Percentiles rank a stretch among this genome's conserved stretches.
Conservation (phyloP, 2,797 vertebrate genomes). For the Pangasius krempfi region DNA sequence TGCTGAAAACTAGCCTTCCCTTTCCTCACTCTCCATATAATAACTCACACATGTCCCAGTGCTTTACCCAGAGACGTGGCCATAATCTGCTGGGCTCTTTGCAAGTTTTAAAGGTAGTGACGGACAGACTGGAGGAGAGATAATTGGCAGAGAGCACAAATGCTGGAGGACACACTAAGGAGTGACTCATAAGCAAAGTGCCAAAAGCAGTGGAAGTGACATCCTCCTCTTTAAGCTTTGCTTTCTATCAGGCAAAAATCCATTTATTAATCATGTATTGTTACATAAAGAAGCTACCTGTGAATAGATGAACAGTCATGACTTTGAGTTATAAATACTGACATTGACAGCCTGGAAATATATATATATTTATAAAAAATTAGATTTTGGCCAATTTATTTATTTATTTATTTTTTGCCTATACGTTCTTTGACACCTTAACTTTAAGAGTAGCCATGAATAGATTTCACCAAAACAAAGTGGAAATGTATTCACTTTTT, state of each 20-base stretch:
- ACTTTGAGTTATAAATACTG: constrained; percentile 26
- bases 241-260: constrained; percentile 20
- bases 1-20: constrained; percentile 28
- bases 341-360: not conserved
- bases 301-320: constrained; percentile 34
- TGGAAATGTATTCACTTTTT: not conserved
- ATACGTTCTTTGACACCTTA: not conserved
- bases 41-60: constrained; percentile 27
- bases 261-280: not conserved
- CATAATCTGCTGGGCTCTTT: constrained; percentile 48
- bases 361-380: not conserved
- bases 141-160: constrained; percentile 61
- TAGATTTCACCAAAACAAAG: not conserved
- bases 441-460: not conserved
- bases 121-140: constrained; percentile 61
- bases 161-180: constrained; percentile 49
- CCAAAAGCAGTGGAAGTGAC: constrained; percentile 24
- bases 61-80: constrained; percentile 49
- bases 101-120: constrained; percentile 59
- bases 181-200: constrained; percentile 62
- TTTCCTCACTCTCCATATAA: constrained; percentile 36
- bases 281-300: constrained; percentile 37
- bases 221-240: not conserved
- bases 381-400: not conserved
- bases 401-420: not conserved